A percentile compares a stretch with the other conserved stretches of the same genome.
Evolutionary conservation across 2,888 invertebrate species (phyloP).

Genomic region (Sesia apiformis): DNA sequence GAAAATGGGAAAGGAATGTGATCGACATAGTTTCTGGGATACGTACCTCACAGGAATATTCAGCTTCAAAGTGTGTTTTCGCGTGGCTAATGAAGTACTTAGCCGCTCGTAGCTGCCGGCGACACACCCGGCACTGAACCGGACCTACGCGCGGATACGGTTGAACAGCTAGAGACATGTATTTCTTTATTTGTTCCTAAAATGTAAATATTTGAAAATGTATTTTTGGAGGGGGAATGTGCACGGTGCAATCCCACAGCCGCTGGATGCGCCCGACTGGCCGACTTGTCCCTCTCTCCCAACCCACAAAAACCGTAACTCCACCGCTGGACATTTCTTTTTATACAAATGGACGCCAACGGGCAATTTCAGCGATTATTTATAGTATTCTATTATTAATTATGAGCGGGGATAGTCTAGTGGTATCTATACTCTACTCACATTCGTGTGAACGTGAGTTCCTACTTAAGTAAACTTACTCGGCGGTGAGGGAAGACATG

Average conservation of each 20-base stretch:
- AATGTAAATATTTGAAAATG: background rate
- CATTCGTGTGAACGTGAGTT: too few relatives aligned
- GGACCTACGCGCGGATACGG: conserved; percentile 1
- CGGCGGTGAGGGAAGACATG: too few relatives aligned
- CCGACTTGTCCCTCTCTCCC: background rate
- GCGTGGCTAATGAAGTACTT: conserved; percentile 3
- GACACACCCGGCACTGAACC: conserved; percentile 3
- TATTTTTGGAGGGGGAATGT: background rate
- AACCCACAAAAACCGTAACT: too few relatives aligned
- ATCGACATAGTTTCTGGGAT: background rate
- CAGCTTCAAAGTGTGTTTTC: conserved; percentile 5
- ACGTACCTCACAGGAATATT: conserved; percentile 5
- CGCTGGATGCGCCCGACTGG: background rate
- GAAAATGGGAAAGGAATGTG: too few relatives aligned
- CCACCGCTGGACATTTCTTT: too few relatives aligned
- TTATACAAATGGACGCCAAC: too few relatives aligned
- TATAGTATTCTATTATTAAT: too few relatives aligned
- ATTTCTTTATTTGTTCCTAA: background rate
- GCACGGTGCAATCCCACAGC: too few relatives aligned
- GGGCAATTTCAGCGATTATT: too few relatives aligned
- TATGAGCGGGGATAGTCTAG: too few relatives aligned
- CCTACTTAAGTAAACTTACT: too few relatives aligned
- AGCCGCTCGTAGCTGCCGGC: background rate
- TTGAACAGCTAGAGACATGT: conserved; percentile 1
- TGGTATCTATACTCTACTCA: too few relatives aligned